phyloP scores from a whole-genome alignment of 2,113 vertebrate genomes.

The Callipepla californica region DNA sequence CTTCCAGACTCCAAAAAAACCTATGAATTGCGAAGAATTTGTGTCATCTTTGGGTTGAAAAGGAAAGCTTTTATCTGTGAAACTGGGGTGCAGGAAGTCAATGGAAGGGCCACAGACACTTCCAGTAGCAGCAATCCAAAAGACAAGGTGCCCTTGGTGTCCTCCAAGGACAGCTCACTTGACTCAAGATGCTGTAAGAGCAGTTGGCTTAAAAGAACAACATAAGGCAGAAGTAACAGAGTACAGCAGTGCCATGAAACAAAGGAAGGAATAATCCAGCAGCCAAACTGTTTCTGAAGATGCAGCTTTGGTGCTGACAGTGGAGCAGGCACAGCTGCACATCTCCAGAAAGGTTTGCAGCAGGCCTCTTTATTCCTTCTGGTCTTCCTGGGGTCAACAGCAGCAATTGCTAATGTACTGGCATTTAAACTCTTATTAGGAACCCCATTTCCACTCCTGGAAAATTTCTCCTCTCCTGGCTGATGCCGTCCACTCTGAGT shows the following conservation, averaged over 20 bases:
- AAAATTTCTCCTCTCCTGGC: neutral
- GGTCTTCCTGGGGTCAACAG: neutral
- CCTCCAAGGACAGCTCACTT: neutral
- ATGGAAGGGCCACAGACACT: fast-evolving
- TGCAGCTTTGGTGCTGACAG: neutral
- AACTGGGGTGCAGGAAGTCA: neutral
- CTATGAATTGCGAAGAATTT: neutral
- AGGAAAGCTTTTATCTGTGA: neutral
- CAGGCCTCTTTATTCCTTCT: neutral
- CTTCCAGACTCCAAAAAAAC: neutral
- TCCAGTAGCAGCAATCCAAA: neutral
- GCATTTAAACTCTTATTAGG: neutral
- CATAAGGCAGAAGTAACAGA: neutral
- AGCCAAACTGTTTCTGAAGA: neutral
- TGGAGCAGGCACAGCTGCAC: fast-evolving
- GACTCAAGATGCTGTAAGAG: neutral
- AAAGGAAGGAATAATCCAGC: neutral
- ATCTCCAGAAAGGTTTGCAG: neutral
- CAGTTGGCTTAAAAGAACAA: neutral
- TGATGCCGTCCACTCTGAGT: neutral
- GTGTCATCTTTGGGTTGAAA: neutral
- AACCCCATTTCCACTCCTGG: neutral
- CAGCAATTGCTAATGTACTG: neutral
- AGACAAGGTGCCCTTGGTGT: neutral
- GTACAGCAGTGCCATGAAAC: neutral